Evolutionary conservation across 2,113 vertebrate species (phyloP).

Genomic region (Lutjanus erythropterus): DNA sequence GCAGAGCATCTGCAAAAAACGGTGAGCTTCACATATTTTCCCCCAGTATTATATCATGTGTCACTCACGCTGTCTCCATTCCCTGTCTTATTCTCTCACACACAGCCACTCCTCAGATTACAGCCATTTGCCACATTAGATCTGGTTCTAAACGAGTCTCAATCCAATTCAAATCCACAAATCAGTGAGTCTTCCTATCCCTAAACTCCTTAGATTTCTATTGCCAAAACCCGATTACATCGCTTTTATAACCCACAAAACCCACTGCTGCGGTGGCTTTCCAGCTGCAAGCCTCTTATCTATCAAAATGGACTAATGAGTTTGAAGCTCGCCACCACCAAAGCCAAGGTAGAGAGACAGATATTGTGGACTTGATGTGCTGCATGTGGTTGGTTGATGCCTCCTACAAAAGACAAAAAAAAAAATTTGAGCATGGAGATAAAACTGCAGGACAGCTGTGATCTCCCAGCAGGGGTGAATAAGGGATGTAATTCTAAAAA

Average conservation of each 20-base stretch:
- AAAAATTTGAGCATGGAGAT: conserved; percentile 42
- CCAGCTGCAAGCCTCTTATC: conserved; percentile 79
- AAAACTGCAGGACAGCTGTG: conserved; percentile 23
- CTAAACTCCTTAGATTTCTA: conserved; percentile 75
- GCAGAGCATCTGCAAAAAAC: conserved; percentile 22
- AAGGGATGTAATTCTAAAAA: conserved; percentile 2
- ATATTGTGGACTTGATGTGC: not conserved
- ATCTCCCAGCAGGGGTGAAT: conserved; percentile 32
- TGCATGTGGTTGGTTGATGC: conserved; percentile 7
- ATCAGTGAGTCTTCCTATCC: conserved; percentile 66
- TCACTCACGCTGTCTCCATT: conserved; percentile 11
- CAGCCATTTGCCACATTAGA: conserved; percentile 64
- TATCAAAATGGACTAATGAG: conserved; percentile 73
- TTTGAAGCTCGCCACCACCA: conserved; percentile 68
- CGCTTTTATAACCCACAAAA: conserved; percentile 74
- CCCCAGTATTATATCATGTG: conserved; percentile 20
- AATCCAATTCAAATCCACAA: conserved; percentile 78
- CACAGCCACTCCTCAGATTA: conserved; percentile 55
- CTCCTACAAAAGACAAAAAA: conserved; percentile 14
- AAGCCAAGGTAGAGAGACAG: conserved; percentile 49
- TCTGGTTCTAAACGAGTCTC: conserved; percentile 59
- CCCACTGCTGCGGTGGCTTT: conserved; percentile 70
- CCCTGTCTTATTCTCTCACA: conserved; percentile 15
- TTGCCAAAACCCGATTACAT: conserved; percentile 77
- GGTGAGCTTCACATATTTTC: conserved; percentile 24